These are phyloP conservation scores for Neogale vison DNA, from an alignment of 2,113 vertebrate genomes.

Conservation along the genomic window DNA sequence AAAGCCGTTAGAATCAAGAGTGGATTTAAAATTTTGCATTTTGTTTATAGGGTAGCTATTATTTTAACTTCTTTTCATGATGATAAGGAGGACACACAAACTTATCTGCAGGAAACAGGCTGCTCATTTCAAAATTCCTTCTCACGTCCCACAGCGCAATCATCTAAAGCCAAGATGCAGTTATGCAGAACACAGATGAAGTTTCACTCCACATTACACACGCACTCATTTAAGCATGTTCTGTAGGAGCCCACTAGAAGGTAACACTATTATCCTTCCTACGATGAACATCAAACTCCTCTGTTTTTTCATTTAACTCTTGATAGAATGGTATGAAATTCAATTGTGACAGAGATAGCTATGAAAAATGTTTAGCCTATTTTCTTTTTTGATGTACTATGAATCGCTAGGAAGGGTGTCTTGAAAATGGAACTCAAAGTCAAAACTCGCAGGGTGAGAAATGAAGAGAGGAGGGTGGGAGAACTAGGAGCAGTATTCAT, in stretches of 20 bases:
- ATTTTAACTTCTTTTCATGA: constrained; percentile 56
- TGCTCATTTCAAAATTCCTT: constrained; percentile 63
- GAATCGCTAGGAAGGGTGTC: not conserved
- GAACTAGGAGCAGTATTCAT: not conserved
- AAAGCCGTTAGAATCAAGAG: constrained; percentile 7
- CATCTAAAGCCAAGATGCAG: constrained; percentile 10
- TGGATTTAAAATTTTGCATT: constrained; percentile 44
- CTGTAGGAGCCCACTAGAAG: constrained; percentile 4
- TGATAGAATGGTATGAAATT: constrained; percentile 22
- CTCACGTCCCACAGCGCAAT: constrained; percentile 37
- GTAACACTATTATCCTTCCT: not conserved
- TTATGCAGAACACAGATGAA: constrained; percentile 57
- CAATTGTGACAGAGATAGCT: not conserved
- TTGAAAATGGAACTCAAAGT: constrained; percentile 13
- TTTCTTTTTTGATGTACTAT: not conserved
- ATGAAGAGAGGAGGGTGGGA: not conserved
- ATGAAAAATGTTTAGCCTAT: not conserved
- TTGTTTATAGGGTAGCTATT: constrained; percentile 43
- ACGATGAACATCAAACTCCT: not conserved
- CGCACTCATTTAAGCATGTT: not conserved
- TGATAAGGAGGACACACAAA: constrained; percentile 44
- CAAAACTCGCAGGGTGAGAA: not conserved
- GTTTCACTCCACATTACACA: constrained; percentile 54
- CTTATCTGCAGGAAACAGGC: constrained; percentile 75
- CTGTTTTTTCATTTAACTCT: constrained; percentile 34